Percentiles rank a stretch among this genome's conserved stretches.
Conservation (phyloP, 2,797 vertebrate species). For the Hapalemur alaotrensis region DNA sequence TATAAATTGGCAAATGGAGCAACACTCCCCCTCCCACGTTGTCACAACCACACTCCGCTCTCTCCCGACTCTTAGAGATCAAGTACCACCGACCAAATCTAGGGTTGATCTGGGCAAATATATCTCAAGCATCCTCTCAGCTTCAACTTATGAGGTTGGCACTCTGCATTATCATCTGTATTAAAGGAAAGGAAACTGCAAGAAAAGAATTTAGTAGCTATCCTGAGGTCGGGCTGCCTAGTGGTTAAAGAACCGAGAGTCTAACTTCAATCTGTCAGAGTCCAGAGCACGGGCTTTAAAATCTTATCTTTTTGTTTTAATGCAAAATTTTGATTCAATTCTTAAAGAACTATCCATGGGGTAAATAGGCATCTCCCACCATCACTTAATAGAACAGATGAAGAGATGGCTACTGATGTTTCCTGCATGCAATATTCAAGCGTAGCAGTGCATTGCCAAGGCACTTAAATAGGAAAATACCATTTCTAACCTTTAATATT, state of each 20-base stretch:
- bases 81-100: background rate
- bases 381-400: background rate
- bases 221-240: background rate
- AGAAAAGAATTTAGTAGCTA: background rate
- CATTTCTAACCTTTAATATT: background rate
- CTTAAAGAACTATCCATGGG: background rate
- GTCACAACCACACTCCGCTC: background rate
- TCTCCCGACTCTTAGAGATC: background rate
- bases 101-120: fast-evolving
- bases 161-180: background rate
- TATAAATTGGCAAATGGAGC: background rate
- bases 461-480: background rate
- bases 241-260: background rate
- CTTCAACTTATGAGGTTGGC: background rate
- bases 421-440: background rate
- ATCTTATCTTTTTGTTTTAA: background rate
- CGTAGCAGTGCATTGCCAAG: background rate
- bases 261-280: background rate
- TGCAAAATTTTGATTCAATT: background rate
- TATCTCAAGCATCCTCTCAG: background rate
- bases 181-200: background rate
- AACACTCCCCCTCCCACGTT: background rate
- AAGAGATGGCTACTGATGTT: background rate
- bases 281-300: background rate
- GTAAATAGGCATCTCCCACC: background rate